Base-by-base conservation (phyloP, 2,888 invertebrate genomes). In the Drosophila diplacantha region DNA sequence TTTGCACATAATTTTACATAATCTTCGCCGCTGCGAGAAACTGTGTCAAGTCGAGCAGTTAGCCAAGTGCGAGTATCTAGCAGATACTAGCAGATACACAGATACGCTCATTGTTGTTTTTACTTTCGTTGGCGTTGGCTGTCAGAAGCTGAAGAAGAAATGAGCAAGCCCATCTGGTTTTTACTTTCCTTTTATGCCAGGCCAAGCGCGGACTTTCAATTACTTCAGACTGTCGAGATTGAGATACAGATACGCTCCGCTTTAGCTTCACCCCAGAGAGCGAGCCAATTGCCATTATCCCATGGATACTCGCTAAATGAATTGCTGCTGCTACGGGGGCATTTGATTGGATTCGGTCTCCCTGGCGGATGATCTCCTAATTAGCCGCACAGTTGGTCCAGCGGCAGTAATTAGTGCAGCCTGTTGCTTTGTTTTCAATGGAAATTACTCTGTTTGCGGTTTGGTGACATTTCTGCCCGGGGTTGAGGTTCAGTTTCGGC, bases 131-230 rank as follows among this genome's bases (percentile, higher is more conserved):
- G 64, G 73, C 54, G 43, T 6, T 46, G 54, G 58, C 46, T 32
- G 66, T 62, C 65, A 69, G 56, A 61, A 62, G 49, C 49, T 77
- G 39, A 47, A 57, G 44, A 43, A 56, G 69, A 69, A 70, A 61
- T 44, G 43, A 47, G 38, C 50, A 41, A 39, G 51, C 71, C 62
- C 80, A 73, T 81, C 76, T 71, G 73, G 82, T 81, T 79, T 71
- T 79, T 79, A 79, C 79, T 79, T 79, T 79, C 83, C 83, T 76
- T 79, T 79, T 77, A 66, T 64, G 65, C 61, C 58, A 59, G 55
- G 57, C 72, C 61, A 41, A 64, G 65, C 60, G 51, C 60, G 35
- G 63, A 81, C 84, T 82, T 80, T 82, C 84, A 80, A 80, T 80
- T 80, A 76, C 71, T 70, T 44, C 44, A 65, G 38, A 24, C 50